Conservation (phyloP, 1,140 invertebrate genomes). For the Bombus sibiricus region DNA sequence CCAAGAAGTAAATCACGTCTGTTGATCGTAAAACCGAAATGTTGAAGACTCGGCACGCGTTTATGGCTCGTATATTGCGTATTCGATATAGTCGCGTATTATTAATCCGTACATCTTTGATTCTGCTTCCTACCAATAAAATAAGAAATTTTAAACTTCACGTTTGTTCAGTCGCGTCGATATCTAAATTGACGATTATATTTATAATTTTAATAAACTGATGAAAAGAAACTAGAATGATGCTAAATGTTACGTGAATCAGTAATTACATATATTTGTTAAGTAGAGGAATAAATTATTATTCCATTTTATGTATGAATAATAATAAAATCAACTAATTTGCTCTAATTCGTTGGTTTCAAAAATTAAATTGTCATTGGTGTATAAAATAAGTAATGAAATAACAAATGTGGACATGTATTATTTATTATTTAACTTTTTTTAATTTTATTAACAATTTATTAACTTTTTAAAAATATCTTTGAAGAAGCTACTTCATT, state of each 20-base stretch:
- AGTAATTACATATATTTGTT: no score
- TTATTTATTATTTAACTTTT: no score
- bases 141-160: neutral
- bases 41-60: neutral
- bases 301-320: neutral
- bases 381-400: no score
- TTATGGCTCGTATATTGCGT: conserved; percentile 4
- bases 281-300: no score
- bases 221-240: no score
- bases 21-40: conserved; percentile 34
- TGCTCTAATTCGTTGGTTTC: neutral
- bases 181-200: neutral
- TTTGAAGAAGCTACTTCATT: no score
- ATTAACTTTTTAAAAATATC: no score
- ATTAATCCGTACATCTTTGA: neutral
- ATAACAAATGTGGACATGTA: no score
- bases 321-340: neutral
- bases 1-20: conserved; percentile 27
- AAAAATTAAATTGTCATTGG: no score
- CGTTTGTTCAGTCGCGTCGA: neutral
- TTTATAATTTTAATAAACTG: no score
- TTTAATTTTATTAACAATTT: no score
- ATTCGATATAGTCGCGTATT: neutral
- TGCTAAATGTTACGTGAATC: no score
- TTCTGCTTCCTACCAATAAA: neutral